These are phyloP conservation scores for Lycaon pictus DNA, from an alignment of 2,113 vertebrate species.

Conservation along the genomic window DNA sequence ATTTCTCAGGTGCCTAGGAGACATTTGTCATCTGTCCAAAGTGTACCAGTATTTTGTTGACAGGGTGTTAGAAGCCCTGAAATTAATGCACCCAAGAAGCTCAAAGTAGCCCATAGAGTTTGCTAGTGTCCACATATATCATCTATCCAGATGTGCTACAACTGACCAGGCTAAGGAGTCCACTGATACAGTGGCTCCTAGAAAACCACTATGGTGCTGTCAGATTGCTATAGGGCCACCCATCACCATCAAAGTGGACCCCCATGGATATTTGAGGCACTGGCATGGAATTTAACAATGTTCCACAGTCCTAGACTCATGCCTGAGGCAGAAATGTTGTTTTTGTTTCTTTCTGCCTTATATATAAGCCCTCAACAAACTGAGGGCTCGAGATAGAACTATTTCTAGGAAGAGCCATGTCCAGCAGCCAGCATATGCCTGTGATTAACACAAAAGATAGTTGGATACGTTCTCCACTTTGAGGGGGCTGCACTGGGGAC, in stretches of 20 bases:
- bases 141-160: neutral
- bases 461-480: neutral
- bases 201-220: neutral
- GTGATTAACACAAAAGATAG: neutral
- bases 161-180: neutral
- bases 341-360: neutral
- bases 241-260: neutral
- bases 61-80: neutral
- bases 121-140: neutral
- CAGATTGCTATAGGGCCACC: too few species aligned
- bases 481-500: fast-evolving
- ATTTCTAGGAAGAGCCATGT: neutral
- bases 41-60: neutral
- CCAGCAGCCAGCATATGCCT: neutral
- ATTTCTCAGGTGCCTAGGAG: neutral
- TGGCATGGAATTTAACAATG: neutral
- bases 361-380: neutral
- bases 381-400: neutral
- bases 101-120: neutral
- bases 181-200: too few species aligned
- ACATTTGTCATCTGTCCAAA: neutral
- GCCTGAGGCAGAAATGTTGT: neutral
- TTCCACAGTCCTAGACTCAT: too few species aligned
- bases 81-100: neutral
- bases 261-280: neutral